These are phyloP conservation scores for Coleophora flavipennella DNA, from an alignment of 2,888 invertebrate genomes.

Conservation along the genomic window DNA sequence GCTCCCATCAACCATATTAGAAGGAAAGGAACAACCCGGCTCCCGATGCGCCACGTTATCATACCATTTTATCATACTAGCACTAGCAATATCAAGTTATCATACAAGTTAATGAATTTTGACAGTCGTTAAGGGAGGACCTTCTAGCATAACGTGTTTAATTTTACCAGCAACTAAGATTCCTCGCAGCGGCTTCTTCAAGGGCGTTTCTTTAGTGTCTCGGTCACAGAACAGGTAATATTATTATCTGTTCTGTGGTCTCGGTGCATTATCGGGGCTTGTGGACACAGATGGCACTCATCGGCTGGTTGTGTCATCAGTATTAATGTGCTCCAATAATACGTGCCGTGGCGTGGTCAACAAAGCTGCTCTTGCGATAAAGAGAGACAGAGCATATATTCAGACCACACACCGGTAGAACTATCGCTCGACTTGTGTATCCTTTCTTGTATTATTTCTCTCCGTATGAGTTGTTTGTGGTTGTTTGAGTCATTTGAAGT, in stretches of 20 bases:
- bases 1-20: too few relatives aligned
- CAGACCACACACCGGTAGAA: constrained; percentile 59
- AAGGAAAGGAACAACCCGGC: too few relatives aligned
- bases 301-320: constrained; percentile 62
- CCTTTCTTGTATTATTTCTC: constrained; percentile 1
- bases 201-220: constrained; percentile 54
- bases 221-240: too few relatives aligned
- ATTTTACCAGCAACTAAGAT: constrained; percentile 11
- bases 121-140: too few relatives aligned
- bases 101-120: too few relatives aligned
- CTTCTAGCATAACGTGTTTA: constrained; percentile 3
- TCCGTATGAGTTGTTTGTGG: not conserved
- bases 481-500: not conserved
- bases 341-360: constrained; percentile 54
- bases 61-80: too few relatives aligned
- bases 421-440: constrained; percentile 19
- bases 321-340: constrained; percentile 66
- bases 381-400: constrained; percentile 45
- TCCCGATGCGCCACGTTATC: too few relatives aligned
- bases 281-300: constrained; percentile 68
- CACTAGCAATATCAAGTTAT: too few relatives aligned
- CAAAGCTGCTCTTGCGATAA: constrained; percentile 57
- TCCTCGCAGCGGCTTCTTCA: constrained; percentile 40
- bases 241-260: too few relatives aligned
- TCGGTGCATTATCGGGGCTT: constrained; percentile 48